Evolutionary conservation across 2,888 invertebrate genomes (phyloP).

Genomic region (Drosophila incognita): DNA sequence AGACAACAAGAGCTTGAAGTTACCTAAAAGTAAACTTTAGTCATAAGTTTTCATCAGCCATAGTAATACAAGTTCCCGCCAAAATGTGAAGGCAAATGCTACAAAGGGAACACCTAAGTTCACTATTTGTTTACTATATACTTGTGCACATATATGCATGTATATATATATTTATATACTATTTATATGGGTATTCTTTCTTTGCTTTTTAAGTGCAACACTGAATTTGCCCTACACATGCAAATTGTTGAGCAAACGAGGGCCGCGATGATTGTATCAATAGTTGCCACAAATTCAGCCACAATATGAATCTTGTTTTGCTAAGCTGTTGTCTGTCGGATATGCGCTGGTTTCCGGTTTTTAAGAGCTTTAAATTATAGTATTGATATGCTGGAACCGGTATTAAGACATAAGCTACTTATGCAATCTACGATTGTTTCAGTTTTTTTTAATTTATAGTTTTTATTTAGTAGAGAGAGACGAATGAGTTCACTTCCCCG

Average conservation of each 20-base stretch:
- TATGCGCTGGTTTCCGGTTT: not conserved
- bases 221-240: slow-evolving; percentile 48
- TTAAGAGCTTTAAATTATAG: not conserved
- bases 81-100: slow-evolving; percentile 38
- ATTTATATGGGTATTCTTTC: not conserved
- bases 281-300: not conserved
- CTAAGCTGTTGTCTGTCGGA: not conserved
- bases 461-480: not conserved
- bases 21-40: slow-evolving; percentile 26
- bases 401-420: not conserved
- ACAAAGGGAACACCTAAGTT: slow-evolving; percentile 13
- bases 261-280: slow-evolving; percentile 11
- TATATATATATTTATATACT: slow-evolving; percentile 3
- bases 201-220: slow-evolving; percentile 16
- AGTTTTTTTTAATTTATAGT: not conserved
- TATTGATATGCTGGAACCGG: not conserved
- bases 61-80: slow-evolving; percentile 54
- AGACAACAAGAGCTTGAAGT: slow-evolving; percentile 24
- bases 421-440: not conserved
- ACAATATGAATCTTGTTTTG: not conserved
- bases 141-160: slow-evolving; percentile 3
- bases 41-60: slow-evolving; percentile 28
- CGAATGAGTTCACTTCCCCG: not conserved
- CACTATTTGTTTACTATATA: slow-evolving; percentile 13
- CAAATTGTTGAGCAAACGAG: slow-evolving; percentile 35